A percentile compares a stretch with the other conserved stretches of the same genome.
These are phyloP conservation scores for Thripadectes ignobilis DNA, from an alignment of 2,797 vertebrate genomes.

Conservation along the genomic window DNA sequence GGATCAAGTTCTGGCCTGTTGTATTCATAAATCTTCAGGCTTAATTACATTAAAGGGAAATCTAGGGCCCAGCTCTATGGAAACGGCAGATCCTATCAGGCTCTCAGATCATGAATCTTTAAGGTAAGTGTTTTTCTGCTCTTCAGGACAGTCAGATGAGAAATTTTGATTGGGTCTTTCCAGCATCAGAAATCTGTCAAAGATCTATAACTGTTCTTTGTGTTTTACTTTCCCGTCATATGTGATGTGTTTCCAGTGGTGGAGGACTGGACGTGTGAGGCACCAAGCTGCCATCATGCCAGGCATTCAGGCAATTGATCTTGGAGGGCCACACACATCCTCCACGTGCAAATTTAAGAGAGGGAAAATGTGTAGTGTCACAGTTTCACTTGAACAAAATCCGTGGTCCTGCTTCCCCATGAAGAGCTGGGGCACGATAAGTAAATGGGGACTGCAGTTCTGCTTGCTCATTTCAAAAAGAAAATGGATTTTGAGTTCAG, in stretches of 20 bases:
- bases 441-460: neutral
- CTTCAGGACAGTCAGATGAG: slow-evolving; percentile 41
- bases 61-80: slow-evolving; percentile 87
- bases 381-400: neutral
- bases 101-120: slow-evolving; percentile 87
- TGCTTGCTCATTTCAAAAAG: neutral
- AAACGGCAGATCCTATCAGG: slow-evolving; percentile 90
- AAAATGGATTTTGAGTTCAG: neutral
- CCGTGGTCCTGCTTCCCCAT: neutral
- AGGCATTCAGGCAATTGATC: neutral
- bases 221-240: neutral
- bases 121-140: slow-evolving; percentile 80
- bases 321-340: neutral
- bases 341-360: neutral
- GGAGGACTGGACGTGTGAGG: neutral
- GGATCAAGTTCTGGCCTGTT: slow-evolving; percentile 94
- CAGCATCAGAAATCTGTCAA: neutral
- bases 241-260: accelerated
- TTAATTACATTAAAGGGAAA: slow-evolving; percentile 97
- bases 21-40: slow-evolving; percentile 92
- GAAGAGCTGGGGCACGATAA: accelerated
- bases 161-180: slow-evolving; percentile 59
- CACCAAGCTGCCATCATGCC: neutral
- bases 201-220: slow-evolving; percentile 11
- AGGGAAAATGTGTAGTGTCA: neutral